A percentile compares a stretch with the other conserved stretches of the same genome.
Conservation (phyloP, 2,888 invertebrate species). For the Xestoiulus laeticollis region DNA sequence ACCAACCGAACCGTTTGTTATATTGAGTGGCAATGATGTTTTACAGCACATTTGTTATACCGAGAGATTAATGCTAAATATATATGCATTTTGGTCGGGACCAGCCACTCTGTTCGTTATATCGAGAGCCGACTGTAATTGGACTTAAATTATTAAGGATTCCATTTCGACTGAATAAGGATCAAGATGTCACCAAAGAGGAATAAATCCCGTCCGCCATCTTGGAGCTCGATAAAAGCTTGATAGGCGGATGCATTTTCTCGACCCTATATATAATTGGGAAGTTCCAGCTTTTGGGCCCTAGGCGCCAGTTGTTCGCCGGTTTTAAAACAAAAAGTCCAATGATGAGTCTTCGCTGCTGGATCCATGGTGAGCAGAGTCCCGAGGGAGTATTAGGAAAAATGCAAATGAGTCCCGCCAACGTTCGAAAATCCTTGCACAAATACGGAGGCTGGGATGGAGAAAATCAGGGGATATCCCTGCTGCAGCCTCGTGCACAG, state of each 20-base stretch:
- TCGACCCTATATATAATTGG: not conserved
- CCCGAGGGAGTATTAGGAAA: conserved; percentile 13
- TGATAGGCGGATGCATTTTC: not conserved
- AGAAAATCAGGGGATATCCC: conserved; percentile 26
- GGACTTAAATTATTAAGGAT: no score
- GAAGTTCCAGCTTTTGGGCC: not conserved
- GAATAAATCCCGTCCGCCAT: no score
- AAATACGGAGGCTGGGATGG: not conserved
- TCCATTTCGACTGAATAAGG: no score
- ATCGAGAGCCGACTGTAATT: no score
- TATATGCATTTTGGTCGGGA: no score
- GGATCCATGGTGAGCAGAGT: not conserved
- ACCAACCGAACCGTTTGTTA: no score
- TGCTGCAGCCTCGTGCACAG: not conserved
- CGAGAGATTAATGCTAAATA: no score
- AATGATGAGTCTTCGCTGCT: not conserved
- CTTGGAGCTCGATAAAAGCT: not conserved
- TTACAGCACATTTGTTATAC: no score
- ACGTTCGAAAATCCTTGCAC: conserved; percentile 26
- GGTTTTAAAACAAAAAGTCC: conserved; percentile 11
- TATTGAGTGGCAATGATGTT: no score
- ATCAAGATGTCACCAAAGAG: no score
- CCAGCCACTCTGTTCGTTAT: no score
- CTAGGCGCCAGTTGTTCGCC: not conserved
- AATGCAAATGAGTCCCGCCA: conserved; percentile 26